phyloP scores from a whole-genome alignment of 2,113 vertebrate species.

The Cairina moschata region DNA sequence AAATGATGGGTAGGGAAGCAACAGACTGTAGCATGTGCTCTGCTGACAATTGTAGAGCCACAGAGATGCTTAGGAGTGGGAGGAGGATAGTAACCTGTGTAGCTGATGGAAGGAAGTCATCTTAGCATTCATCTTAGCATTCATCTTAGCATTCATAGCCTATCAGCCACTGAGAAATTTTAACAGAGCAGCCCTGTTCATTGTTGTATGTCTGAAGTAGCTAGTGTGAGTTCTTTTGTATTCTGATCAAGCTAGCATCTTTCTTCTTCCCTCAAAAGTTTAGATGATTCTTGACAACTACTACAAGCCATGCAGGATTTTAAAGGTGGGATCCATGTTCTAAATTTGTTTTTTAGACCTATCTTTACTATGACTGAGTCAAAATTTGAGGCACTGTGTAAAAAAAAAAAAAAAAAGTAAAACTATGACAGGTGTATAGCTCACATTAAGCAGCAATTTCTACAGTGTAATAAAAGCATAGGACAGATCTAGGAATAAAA shows the following conservation, averaged over 20 bases:
- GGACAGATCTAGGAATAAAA: neutral
- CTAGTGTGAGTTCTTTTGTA: rapidly evolving
- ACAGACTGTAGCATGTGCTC: neutral
- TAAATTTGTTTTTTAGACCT: neutral
- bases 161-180: neutral
- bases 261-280: neutral
- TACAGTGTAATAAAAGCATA: neutral
- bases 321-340: neutral
- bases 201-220: neutral
- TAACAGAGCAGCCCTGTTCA: neutral
- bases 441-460: neutral
- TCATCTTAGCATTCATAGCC: neutral
- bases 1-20: neutral
- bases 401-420: neutral
- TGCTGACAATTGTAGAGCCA: neutral
- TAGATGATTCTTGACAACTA: neutral
- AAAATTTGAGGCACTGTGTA: neutral
- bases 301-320: neutral
- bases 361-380: neutral
- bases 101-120: neutral
- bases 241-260: neutral
- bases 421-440: neutral
- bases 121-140: neutral
- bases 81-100: neutral
- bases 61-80: neutral